Evolutionary conservation across 2,888 invertebrate species (phyloP).

Genomic region (Agrypnus murinus): DNA sequence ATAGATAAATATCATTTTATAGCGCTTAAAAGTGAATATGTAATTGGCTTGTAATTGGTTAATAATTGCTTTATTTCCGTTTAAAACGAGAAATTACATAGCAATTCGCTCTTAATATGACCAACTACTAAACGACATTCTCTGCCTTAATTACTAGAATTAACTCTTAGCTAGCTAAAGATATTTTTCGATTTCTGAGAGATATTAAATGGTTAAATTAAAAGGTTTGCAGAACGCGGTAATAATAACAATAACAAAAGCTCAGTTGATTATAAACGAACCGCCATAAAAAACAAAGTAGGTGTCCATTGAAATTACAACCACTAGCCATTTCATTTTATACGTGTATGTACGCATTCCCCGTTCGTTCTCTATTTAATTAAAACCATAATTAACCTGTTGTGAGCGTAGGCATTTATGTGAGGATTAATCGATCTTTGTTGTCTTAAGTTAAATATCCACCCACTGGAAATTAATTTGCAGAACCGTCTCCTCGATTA

Average conservation of each 20-base stretch:
- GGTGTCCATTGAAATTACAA: constrained; percentile 23
- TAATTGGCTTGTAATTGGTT: constrained; percentile 43
- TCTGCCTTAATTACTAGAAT: neutral
- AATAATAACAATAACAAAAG: neutral
- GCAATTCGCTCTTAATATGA: neutral
- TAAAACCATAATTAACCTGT: constrained; percentile 38
- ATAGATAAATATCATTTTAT: constrained; percentile 30
- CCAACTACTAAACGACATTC: neutral
- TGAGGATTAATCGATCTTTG: constrained; percentile 37
- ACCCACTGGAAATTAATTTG: constrained; percentile 39
- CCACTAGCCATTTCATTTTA: constrained; percentile 12
- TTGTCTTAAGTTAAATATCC: constrained; percentile 38
- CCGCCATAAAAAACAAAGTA: constrained; percentile 7
- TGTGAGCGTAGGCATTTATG: constrained; percentile 33
- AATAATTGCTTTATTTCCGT: constrained; percentile 46
- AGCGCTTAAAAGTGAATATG: constrained; percentile 38
- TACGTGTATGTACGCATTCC: neutral
- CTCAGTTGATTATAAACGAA: neutral
- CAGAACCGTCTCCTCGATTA: constrained; percentile 35
- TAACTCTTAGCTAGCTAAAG: neutral
- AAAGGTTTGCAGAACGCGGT: neutral
- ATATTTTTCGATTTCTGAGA: neutral
- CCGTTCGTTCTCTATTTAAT: constrained; percentile 21
- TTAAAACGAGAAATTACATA: constrained; percentile 14
- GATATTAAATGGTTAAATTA: too few relatives aligned